Percentiles rank a stretch among this genome's conserved stretches.
Conservation (phyloP, 2,113 vertebrate species). For the Notiomystis cincta region DNA sequence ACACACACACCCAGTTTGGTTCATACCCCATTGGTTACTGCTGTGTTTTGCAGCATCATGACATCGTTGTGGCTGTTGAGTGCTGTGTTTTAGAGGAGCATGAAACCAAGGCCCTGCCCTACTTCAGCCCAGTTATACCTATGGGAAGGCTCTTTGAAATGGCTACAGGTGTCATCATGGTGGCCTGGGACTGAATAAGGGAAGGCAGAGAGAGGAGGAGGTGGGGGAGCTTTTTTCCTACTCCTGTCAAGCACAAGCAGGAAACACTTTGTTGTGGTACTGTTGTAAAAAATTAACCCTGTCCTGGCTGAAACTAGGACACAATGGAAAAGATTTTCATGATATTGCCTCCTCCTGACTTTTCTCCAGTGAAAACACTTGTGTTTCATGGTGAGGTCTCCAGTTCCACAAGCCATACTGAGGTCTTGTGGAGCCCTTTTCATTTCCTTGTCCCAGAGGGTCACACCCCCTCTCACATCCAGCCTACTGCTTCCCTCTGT, state of each 20-base stretch:
- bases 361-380: neutral
- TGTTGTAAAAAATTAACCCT: neutral
- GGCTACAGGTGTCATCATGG: neutral
- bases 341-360: neutral
- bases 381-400: neutral
- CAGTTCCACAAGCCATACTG: neutral
- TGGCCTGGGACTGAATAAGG: neutral
- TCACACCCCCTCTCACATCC: neutral
- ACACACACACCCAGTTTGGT: rapidly evolving
- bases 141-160: neutral
- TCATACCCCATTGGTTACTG: neutral
- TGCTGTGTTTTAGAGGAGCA: neutral
- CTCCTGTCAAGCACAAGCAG: neutral
- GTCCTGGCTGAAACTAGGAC: neutral
- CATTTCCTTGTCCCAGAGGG: neutral
- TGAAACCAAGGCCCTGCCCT: rapidly evolving
- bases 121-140: neutral
- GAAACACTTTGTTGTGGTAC: neutral
- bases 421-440: neutral
- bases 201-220: neutral
- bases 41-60: neutral
- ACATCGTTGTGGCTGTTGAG: neutral
- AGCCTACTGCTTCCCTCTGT: neutral
- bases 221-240: neutral
- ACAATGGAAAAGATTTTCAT: neutral